Evolutionary conservation across 2,888 invertebrate species (phyloP).

Genomic region (Brachypterus glaber): DNA sequence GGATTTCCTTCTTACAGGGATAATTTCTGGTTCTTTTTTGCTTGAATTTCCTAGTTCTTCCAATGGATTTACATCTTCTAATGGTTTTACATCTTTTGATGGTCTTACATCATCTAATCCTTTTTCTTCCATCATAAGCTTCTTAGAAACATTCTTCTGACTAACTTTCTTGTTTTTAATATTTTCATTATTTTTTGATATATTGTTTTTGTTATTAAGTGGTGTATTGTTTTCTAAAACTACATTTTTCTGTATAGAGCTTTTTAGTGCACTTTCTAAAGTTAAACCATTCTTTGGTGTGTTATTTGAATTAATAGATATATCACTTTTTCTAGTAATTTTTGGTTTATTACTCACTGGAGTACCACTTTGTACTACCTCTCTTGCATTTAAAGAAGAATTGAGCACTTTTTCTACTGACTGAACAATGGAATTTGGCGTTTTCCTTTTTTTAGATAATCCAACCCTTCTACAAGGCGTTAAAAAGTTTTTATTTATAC

Average conservation of each 20-base stretch:
- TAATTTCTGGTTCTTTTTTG: background rate
- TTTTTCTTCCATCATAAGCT: background rate
- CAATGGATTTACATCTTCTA: background rate
- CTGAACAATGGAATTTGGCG: slow-evolving; percentile 16
- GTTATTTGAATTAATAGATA: no score
- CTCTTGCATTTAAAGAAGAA: no score
- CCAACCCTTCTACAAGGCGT: slow-evolving; percentile 48
- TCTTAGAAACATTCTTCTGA: slow-evolving; percentile 1
- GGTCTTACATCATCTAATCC: background rate
- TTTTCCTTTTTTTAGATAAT: slow-evolving; percentile 38
- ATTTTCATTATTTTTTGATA: slow-evolving; percentile 1
- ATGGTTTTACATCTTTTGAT: background rate
- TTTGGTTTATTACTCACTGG: no score
- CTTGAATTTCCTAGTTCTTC: background rate
- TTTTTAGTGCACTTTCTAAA: no score
- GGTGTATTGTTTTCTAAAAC: slow-evolving; percentile 13
- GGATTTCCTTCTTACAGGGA: background rate
- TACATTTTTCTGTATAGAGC: slow-evolving; percentile 5
- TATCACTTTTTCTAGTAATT: no score
- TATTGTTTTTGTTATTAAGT: slow-evolving; percentile 4
- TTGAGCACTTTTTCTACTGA: slow-evolving; percentile 11
- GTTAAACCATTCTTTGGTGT: no score
- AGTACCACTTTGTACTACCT: no score
- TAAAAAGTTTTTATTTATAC: slow-evolving; percentile 45
- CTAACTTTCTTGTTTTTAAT: no score